These are phyloP conservation scores for Parazoanthus atlanticus DNA, from an alignment of 92 coral and sea anemone species.

Conservation along the genomic window DNA sequence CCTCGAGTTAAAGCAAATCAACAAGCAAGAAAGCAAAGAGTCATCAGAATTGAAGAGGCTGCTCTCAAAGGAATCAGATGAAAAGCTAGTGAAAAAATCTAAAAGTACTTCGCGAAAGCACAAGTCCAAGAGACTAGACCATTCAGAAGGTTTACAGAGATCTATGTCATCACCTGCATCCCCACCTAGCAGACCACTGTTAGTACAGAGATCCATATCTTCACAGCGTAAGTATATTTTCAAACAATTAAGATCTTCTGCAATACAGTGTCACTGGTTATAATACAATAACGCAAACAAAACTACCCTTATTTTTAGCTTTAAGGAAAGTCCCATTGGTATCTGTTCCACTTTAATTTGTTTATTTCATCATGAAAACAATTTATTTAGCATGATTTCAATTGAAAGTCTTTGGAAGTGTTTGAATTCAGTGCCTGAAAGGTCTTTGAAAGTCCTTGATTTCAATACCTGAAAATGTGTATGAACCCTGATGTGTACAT, in stretches of 20 bases:
- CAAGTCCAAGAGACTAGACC: not conserved
- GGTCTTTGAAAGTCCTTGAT: too few relatives aligned
- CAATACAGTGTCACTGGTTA: not conserved
- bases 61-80: slow-evolving; percentile 54
- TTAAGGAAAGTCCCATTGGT: too few relatives aligned
- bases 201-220: slow-evolving; percentile 33
- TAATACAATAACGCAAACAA: too few relatives aligned
- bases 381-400: too few relatives aligned
- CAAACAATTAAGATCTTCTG: not conserved
- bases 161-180: slow-evolving; percentile 28
- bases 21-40: slow-evolving; percentile 23
- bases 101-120: not conserved
- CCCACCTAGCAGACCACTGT: slow-evolving; percentile 31
- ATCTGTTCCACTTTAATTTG: too few relatives aligned
- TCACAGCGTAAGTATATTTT: slow-evolving; percentile 46
- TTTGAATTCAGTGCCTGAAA: too few relatives aligned
- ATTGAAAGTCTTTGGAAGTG: too few relatives aligned
- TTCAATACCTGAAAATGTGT: too few relatives aligned
- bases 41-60: slow-evolving; percentile 53
- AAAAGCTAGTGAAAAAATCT: slow-evolving; percentile 34
- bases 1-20: slow-evolving; percentile 29
- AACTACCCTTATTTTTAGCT: too few relatives aligned
- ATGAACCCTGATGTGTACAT: too few relatives aligned
- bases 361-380: too few relatives aligned
- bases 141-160: slow-evolving; percentile 8